phyloP scores from a whole-genome alignment of 2,113 vertebrate genomes.

The Fulmarus glacialis region DNA sequence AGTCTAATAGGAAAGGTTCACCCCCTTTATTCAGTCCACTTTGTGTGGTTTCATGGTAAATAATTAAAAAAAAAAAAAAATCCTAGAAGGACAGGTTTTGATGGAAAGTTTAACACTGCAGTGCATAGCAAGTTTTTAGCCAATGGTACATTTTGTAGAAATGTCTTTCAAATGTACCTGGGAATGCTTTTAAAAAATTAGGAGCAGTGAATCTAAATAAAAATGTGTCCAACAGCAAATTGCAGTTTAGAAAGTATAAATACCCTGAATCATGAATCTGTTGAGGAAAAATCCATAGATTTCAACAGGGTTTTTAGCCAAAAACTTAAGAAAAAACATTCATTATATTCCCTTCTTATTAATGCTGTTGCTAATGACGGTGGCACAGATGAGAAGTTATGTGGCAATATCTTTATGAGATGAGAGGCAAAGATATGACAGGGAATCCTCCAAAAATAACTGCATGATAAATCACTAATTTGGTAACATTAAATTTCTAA shows the following conservation, averaged over 20 bases:
- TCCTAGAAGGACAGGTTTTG: neutral
- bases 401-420: neutral
- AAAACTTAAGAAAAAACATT: neutral
- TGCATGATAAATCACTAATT: neutral
- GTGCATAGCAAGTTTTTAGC: neutral
- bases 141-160: neutral
- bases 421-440: neutral
- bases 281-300: neutral
- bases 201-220: neutral
- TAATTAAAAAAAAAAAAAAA: neutral
- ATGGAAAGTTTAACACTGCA: slow-evolving; percentile 23
- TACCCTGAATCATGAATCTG: neutral
- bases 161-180: neutral
- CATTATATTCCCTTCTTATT: neutral
- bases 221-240: neutral
- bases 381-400: neutral
- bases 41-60: neutral
- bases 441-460: neutral
- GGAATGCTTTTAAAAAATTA: neutral
- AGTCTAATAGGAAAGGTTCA: neutral
- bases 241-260: neutral
- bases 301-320: neutral
- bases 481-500: neutral
- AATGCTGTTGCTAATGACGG: neutral
- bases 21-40: neutral